Evolutionary conservation across 2,113 vertebrate species (phyloP).

Genomic region (Rhinoptilus africanus): DNA sequence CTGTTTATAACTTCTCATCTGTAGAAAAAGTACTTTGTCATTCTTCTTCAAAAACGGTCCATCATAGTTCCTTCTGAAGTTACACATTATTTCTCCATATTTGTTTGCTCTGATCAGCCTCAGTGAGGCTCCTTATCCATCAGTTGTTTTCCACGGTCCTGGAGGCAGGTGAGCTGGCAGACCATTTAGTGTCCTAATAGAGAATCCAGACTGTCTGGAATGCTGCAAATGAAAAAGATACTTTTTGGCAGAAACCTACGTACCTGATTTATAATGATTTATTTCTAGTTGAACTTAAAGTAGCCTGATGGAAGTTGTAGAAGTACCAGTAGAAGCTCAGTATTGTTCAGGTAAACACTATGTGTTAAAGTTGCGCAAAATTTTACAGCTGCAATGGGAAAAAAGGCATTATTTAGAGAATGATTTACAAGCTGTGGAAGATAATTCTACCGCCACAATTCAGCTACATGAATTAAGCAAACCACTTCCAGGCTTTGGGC

Average conservation of each 20-base stretch:
- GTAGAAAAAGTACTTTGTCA: not conserved
- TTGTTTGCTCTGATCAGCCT: not conserved
- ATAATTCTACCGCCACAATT: not conserved
- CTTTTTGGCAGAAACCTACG: not conserved
- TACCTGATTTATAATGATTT: not conserved
- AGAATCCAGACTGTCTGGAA: not conserved
- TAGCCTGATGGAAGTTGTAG: not conserved
- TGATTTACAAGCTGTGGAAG: not conserved
- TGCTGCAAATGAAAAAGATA: not conserved
- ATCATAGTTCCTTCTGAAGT: not conserved
- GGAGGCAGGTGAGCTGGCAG: not conserved
- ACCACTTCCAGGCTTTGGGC: not conserved
- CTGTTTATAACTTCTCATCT: not conserved
- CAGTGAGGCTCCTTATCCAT: not conserved
- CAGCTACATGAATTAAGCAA: not conserved
- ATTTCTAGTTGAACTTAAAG: not conserved
- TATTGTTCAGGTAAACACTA: not conserved
- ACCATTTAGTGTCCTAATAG: not conserved
- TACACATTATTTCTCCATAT: not conserved
- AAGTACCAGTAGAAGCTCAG: not conserved
- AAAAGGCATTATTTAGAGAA: not conserved
- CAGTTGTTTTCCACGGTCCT: not conserved
- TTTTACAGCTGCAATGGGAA: not conserved
- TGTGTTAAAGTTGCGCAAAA: not conserved
- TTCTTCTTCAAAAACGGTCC: not conserved